Evolutionary conservation across 2,113 vertebrate species (phyloP).

Genomic region (Coreoperca whiteheadi): DNA sequence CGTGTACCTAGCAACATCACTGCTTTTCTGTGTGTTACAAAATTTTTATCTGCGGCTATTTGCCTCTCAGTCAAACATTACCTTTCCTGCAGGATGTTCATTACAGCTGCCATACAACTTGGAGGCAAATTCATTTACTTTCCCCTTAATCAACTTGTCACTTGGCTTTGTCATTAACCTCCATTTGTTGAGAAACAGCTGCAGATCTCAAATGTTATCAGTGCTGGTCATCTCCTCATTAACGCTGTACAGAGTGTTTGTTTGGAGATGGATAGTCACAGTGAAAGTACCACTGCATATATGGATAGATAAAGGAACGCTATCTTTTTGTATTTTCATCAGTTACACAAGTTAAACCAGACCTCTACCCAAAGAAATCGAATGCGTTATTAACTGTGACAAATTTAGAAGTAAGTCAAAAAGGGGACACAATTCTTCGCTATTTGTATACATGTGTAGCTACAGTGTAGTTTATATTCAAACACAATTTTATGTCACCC

Average conservation of each 20-base stretch:
- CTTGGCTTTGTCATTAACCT: slow-evolving; percentile 51
- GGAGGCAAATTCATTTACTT: slow-evolving; percentile 23
- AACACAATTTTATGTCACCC: background rate
- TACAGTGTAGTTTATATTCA: background rate
- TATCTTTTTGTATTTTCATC: background rate
- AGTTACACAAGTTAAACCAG: background rate
- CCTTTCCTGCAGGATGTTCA: background rate
- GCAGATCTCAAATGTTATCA: slow-evolving; percentile 23
- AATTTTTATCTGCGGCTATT: background rate
- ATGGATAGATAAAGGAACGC: background rate
- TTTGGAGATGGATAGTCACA: background rate
- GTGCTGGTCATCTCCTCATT: slow-evolving; percentile 49
- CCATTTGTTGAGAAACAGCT: slow-evolving; percentile 48
- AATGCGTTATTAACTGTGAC: background rate
- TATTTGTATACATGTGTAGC: background rate
- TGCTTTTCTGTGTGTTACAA: background rate
- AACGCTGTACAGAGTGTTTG: slow-evolving; percentile 18
- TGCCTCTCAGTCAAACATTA: slow-evolving; percentile 7
- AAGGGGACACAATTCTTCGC: background rate
- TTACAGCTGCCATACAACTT: slow-evolving; percentile 32
- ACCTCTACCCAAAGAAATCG: slow-evolving; percentile 1
- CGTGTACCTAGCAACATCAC: too few species aligned
- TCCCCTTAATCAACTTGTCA: slow-evolving; percentile 58
- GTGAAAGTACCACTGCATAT: background rate
- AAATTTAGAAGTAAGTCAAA: background rate